phyloP scores from a whole-genome alignment of 2,113 vertebrate species.

The Rhynchopsitta pachyrhyncha region DNA sequence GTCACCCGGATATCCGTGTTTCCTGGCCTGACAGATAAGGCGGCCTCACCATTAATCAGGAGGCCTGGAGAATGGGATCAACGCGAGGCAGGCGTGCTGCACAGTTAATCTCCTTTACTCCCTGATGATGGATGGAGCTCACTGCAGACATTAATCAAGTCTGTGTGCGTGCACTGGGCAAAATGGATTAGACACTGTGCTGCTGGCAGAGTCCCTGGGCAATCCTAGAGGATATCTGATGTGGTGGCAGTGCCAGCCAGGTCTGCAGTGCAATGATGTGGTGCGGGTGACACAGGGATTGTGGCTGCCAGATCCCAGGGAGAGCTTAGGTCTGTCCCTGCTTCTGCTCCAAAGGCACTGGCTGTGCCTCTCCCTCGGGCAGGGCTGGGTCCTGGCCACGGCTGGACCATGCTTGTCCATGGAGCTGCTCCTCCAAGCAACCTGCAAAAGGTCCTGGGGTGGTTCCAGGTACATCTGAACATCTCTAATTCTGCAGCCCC shows the following conservation, averaged over 20 bases:
- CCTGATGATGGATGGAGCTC: conserved; percentile 45
- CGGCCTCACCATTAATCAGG: not conserved
- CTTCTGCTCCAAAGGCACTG: not conserved
- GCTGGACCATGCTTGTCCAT: not conserved
- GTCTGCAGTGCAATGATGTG: not conserved
- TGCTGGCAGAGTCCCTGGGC: not conserved
- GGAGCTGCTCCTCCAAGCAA: not conserved
- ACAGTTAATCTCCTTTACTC: conserved; percentile 59
- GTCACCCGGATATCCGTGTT: not conserved
- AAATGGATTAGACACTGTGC: conserved; percentile 19
- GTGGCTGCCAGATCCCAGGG: not conserved
- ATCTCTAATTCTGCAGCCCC: not conserved
- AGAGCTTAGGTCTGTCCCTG: not conserved
- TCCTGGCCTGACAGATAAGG: conserved; percentile 46
- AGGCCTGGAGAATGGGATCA: conserved; percentile 48
- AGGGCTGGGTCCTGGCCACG: accelerated
- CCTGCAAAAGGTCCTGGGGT: not conserved
- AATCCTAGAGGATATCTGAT: not conserved
- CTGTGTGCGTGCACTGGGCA: not conserved
- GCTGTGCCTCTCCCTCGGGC: not conserved
- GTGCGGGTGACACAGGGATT: not conserved
- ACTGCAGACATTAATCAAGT: conserved; percentile 61
- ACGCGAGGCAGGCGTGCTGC: not conserved
- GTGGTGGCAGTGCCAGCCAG: not conserved
- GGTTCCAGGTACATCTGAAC: not conserved